Evolutionary conservation across 2,888 invertebrate genomes (phyloP).

Genomic region (Melieria crassipennis): DNA sequence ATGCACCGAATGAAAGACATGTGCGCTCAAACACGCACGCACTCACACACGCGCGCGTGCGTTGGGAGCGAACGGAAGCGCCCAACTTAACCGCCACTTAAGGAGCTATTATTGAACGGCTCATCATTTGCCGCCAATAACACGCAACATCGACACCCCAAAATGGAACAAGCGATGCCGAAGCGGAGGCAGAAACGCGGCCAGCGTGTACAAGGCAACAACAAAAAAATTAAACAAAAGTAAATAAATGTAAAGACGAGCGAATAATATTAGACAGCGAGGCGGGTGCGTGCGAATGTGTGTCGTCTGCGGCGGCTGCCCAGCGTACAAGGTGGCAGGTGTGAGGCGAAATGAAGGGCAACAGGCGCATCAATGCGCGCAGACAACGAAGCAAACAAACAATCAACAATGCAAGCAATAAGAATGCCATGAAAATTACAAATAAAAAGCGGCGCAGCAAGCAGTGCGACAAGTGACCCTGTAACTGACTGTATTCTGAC

Average conservation of each 20-base stretch:
- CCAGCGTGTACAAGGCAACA: not conserved
- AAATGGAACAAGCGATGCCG: not conserved
- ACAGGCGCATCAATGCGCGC: not conserved
- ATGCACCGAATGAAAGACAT: not conserved
- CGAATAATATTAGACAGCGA: not conserved
- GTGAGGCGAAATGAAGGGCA: slow-evolving; percentile 2
- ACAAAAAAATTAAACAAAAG: not conserved
- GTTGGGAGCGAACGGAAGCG: not conserved
- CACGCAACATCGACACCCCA: slow-evolving; percentile 13
- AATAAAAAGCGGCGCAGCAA: not conserved
- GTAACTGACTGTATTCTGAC: slow-evolving; percentile 37
- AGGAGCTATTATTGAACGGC: slow-evolving; percentile 2
- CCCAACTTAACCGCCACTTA: not conserved
- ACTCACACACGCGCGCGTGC: not conserved
- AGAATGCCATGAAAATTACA: not conserved
- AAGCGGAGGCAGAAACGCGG: not conserved
- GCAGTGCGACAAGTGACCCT: too few species aligned
- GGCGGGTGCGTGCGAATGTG: not conserved
- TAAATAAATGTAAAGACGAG: not conserved
- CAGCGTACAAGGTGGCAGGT: not conserved
- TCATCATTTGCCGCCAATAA: not conserved
- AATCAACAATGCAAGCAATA: not conserved
- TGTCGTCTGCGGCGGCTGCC: not conserved
- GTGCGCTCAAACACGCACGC: not conserved
- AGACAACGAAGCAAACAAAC: not conserved